Evolutionary conservation across 1,140 invertebrate genomes (phyloP).

Genomic region (Mizuhopecten yessoensis): DNA sequence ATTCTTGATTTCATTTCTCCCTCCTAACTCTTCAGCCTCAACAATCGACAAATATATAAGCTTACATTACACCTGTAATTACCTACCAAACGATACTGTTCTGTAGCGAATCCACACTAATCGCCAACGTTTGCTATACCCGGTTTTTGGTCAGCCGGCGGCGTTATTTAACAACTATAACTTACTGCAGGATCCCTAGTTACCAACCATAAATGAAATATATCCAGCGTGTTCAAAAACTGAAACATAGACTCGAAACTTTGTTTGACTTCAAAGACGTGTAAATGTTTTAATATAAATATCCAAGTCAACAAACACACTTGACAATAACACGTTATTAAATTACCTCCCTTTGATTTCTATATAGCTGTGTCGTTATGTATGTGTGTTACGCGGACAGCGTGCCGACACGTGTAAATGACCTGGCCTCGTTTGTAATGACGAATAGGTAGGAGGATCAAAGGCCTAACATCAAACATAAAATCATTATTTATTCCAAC

Average conservation of each 20-base stretch:
- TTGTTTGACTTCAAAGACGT: constrained; percentile 6
- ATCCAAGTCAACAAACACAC: neutral
- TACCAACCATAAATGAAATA: neutral
- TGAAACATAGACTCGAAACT: neutral
- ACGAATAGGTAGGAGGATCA: neutral
- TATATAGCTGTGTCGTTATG: neutral
- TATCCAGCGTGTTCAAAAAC: neutral
- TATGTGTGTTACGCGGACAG: neutral
- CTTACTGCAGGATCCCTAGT: neutral
- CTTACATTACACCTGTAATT: neutral
- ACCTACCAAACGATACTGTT: no score
- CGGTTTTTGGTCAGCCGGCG: no score
- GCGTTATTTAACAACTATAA: no score
- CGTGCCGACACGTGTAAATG: neutral
- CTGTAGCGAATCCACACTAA: no score
- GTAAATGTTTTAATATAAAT: neutral
- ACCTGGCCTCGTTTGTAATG: neutral
- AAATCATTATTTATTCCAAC: neutral
- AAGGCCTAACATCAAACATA: neutral
- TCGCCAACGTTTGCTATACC: no score
- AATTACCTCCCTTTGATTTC: neutral
- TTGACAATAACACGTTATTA: neutral
- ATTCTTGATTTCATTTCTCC: constrained; percentile 20
- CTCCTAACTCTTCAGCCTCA: neutral
- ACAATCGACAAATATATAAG: neutral